Conservation (phyloP, 2,797 vertebrate species). For the Erethizon dorsatum region DNA sequence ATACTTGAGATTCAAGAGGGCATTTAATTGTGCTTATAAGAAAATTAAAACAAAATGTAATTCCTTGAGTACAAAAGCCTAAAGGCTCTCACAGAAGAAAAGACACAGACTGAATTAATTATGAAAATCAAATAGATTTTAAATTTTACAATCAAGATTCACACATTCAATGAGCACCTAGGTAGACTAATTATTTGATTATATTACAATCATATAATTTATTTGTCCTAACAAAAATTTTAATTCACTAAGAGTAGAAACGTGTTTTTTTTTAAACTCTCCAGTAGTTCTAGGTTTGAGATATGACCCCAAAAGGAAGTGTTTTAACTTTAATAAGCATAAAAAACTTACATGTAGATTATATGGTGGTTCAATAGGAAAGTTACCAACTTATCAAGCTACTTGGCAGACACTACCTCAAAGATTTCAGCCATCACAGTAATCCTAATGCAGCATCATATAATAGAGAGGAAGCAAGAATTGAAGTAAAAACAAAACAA, state of each 20-base stretch:
- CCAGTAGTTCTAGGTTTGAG: background rate
- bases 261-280: background rate
- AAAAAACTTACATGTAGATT: background rate
- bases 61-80: background rate
- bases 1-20: background rate
- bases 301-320: background rate
- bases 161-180: background rate
- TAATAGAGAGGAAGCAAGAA: background rate
- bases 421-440: background rate
- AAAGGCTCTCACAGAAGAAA: background rate
- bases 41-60: constrained; percentile 30
- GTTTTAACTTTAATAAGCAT: background rate
- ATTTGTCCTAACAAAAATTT: background rate
- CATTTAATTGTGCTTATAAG: background rate
- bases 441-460: background rate
- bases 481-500: background rate
- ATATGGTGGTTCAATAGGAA: background rate
- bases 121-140: background rate
- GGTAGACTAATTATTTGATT: background rate
- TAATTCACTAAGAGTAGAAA: background rate
- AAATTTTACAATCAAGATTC: background rate
- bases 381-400: background rate
- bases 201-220: background rate
- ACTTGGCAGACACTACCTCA: background rate
- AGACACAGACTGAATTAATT: background rate